These are phyloP conservation scores for Enteromius paludinosus DNA, from an alignment of 2,797 vertebrate species.

Conservation along the genomic window DNA sequence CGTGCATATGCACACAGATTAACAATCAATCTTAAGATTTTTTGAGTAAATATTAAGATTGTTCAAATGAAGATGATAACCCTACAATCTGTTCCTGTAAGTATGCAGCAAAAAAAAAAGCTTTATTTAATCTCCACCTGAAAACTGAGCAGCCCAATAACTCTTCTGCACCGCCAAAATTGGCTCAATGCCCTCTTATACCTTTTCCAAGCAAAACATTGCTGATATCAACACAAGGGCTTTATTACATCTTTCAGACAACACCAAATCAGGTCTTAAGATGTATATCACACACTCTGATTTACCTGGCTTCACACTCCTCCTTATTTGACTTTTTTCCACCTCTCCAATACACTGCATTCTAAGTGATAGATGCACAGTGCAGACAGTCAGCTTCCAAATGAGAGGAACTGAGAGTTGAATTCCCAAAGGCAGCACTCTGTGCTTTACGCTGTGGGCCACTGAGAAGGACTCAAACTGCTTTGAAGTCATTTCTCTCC, in stretches of 20 bases:
- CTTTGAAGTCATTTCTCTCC: conserved; percentile 41
- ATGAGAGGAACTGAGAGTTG: conserved; percentile 47
- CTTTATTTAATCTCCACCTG: not conserved
- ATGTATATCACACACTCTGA: not conserved
- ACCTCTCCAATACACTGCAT: conserved; percentile 68
- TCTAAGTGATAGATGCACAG: conserved; percentile 73
- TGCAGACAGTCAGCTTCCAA: conserved; percentile 53
- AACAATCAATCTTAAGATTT: not conserved
- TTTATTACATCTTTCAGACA: not conserved
- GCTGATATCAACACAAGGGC: not conserved
- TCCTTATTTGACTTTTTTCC: conserved; percentile 57
- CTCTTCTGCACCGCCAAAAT: not conserved
- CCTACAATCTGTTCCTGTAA: not conserved
- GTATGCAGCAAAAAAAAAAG: not conserved
- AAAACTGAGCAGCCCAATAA: not conserved
- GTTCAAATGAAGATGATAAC: not conserved
- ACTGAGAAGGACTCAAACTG: conserved; percentile 57
- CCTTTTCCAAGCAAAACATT: not conserved
- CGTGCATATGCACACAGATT: not conserved
- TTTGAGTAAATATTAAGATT: not conserved
- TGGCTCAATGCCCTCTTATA: not conserved
- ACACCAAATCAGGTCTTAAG: not conserved
- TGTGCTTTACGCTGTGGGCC: conserved; percentile 44
- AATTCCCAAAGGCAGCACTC: conserved; percentile 66
- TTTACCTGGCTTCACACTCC: conserved; percentile 35